phyloP scores from a whole-genome alignment of 2,888 invertebrate species.

The Dascillus cervinus region DNA sequence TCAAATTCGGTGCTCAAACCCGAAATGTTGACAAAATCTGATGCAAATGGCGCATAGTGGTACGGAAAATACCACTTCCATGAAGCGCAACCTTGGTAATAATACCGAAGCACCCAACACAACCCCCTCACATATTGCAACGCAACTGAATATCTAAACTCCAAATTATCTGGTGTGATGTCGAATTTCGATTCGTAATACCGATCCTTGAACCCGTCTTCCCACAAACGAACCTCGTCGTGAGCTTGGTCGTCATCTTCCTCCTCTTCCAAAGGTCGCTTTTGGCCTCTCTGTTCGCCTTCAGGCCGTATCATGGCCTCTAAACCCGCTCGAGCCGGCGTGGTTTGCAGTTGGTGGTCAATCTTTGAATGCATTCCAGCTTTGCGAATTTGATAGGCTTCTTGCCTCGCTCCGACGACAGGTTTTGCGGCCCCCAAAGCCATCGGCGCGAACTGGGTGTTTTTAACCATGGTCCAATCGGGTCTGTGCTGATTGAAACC shows the following conservation, averaged over 20 bases:
- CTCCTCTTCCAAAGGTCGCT: slow-evolving; percentile 46
- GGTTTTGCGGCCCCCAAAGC: slow-evolving; percentile 50
- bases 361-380: slow-evolving; percentile 49
- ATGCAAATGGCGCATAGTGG: slow-evolving; percentile 99
- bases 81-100: slow-evolving; percentile 98
- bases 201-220: slow-evolving; percentile 95
- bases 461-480: slow-evolving; percentile 62
- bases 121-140: slow-evolving; percentile 92
- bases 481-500: slow-evolving; percentile 48
- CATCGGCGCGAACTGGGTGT: slow-evolving; percentile 73
- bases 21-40: slow-evolving; percentile 90
- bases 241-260: slow-evolving; percentile 70
- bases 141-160: slow-evolving; percentile 84
- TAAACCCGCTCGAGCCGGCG: slow-evolving; percentile 28
- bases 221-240: slow-evolving; percentile 89
- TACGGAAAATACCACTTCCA: slow-evolving; percentile 99
- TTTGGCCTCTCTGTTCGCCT: slow-evolving; percentile 37
- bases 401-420: slow-evolving; percentile 64
- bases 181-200: slow-evolving; percentile 96
- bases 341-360: slow-evolving; percentile 24
- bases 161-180: slow-evolving; percentile 62
- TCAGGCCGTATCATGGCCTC: slow-evolving; percentile 48
- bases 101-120: slow-evolving; percentile 97
- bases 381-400: slow-evolving; percentile 64
- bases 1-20: slow-evolving; percentile 84